Evolutionary conservation across 2,113 vertebrate genomes (phyloP).

Genomic region (Heterotilapia buettikoferi): DNA sequence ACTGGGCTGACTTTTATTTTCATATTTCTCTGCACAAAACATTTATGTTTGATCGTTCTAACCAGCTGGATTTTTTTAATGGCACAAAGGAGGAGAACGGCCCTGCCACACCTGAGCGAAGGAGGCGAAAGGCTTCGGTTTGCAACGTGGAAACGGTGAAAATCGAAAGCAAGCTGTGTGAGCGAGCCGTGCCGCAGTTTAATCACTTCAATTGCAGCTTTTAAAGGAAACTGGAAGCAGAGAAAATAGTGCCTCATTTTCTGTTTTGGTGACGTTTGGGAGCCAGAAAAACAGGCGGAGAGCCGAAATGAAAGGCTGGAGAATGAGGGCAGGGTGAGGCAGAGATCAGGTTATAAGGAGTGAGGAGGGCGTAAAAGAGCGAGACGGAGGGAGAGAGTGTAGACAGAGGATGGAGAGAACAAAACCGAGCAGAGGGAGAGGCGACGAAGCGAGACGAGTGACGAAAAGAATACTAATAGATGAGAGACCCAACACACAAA

Average conservation of each 20-base stretch:
- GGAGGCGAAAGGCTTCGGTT: background rate
- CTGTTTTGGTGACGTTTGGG: background rate
- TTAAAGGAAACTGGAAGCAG: background rate
- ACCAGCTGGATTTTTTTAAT: background rate
- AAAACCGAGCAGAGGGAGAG: background rate
- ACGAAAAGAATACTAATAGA: conserved; percentile 22
- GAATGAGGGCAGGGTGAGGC: background rate
- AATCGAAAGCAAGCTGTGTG: background rate
- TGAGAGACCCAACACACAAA: background rate
- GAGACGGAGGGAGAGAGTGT: background rate
- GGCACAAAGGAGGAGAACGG: background rate
- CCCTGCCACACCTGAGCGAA: background rate
- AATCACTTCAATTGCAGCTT: background rate
- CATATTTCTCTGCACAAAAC: background rate
- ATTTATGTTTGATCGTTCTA: background rate
- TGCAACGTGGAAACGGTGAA: background rate
- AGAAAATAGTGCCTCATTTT: background rate
- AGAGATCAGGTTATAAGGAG: background rate
- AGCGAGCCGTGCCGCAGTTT: background rate
- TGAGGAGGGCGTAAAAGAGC: background rate
- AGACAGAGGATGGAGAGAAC: background rate
- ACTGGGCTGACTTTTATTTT: background rate
- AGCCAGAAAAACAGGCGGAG: background rate
- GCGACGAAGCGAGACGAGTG: background rate
- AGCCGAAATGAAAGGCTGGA: background rate